Evolutionary conservation across 2,113 vertebrate genomes (phyloP), one percentile per base, ranked within the genome.

Genomic region (human): DNA sequence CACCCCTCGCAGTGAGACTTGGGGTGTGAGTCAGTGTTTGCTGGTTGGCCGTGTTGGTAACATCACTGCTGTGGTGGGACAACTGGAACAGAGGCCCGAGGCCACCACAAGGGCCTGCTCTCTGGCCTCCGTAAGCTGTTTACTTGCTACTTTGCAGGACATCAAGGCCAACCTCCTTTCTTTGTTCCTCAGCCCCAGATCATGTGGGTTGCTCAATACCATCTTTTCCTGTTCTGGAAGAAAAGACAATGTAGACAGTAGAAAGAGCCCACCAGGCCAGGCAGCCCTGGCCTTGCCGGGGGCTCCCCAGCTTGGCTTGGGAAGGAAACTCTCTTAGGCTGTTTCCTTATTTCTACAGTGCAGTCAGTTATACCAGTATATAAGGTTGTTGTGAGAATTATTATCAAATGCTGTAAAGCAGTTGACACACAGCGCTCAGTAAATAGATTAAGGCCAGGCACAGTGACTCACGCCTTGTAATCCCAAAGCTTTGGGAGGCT

Each of bases 101-200:
- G 66, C 5, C 3, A 8, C 32, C 20, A 3, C 2, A 0, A 0
- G 45, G 17, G n/a, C n/a, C 61, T 17, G 2, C 20, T 5, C 59
- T 78, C 20, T 20, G 43, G 59, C 6, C 2, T 40, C 25, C 11
- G 1, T 23, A 4, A 20, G 40, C 14, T 22, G 3, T 23, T 7
- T 5, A 35, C n/a, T 12, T 3, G 8, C 1, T 32, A 13, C 38
- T 72, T 3, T 0, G 3, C 20, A 0, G 35, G 10, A 5, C n/a
- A 7, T 5, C 32, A 11, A 9, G 5, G 20, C 75, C 25, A 50
- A 18, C 27, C n/a, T 50, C 35, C 70, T 35, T 22, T 2, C 18
- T 75, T 9, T 2, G 43, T 50, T 40, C 66, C 25, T 9, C 12
- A 22, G 1, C 35, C 59, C 59, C 43, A 25, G 1, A 16, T 43